Percentiles rank a stretch among this genome's conserved stretches.
phyloP scores from a whole-genome alignment of 2,888 invertebrate species.

The Zygaena filipendulae region DNA sequence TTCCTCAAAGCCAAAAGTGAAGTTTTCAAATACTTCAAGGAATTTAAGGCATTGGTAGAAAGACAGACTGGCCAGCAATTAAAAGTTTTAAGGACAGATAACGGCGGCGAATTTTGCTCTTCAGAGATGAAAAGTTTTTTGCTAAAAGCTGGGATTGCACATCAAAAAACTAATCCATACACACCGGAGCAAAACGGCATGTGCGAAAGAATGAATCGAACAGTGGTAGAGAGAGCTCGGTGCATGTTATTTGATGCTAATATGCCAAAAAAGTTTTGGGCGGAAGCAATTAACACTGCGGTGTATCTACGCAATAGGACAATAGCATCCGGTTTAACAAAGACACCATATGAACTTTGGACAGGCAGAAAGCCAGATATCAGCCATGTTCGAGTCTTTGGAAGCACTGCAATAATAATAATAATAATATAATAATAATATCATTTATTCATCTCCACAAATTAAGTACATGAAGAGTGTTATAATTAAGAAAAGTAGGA shows the following conservation, averaged over 20 bases:
- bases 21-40: constrained; percentile 9
- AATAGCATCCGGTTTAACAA: too few relatives aligned
- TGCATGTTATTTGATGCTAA: too few relatives aligned
- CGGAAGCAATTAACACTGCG: constrained; percentile 3
- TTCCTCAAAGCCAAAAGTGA: constrained; percentile 9
- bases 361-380: constrained; percentile 4
- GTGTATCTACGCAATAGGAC: constrained; percentile 4
- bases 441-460: too few relatives aligned
- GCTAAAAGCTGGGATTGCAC: constrained; percentile 20
- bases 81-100: constrained; percentile 16
- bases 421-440: too few relatives aligned
- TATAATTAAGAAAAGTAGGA: too few relatives aligned
- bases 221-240: constrained; percentile 13
- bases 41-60: constrained; percentile 12
- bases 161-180: constrained; percentile 22
- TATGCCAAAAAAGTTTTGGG: constrained; percentile 6
- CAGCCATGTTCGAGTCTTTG: constrained; percentile 2
- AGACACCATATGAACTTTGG: constrained; percentile 5
- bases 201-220: constrained; percentile 11
- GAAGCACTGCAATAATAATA: too few relatives aligned
- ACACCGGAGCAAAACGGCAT: constrained; percentile 26
- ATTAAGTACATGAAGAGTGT: too few relatives aligned
- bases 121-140: constrained; percentile 7
- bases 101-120: constrained; percentile 12
- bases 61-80: constrained; percentile 21